Percentiles rank a stretch among this genome's conserved stretches.
Evolutionary conservation across 2,888 invertebrate genomes (phyloP).

Genomic region (Lasioglossum zephyrum): DNA sequence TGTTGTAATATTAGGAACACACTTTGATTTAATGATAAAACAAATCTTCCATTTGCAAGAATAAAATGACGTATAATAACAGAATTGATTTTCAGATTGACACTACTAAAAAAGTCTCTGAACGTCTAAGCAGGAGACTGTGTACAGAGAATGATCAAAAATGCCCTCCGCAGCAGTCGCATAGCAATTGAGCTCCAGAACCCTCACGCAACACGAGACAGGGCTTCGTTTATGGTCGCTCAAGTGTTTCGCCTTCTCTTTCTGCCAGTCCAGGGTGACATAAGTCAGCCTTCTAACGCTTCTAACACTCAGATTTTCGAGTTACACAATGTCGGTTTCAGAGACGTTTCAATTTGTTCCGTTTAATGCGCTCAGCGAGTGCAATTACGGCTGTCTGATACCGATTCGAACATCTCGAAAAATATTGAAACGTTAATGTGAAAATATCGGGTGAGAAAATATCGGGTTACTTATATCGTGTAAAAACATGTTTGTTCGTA

Average conservation of each 20-base stretch:
- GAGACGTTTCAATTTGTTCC: background rate
- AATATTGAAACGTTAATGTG: background rate
- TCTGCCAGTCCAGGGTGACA: background rate
- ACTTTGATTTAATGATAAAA: background rate
- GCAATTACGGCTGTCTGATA: background rate
- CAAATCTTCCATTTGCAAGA: background rate
- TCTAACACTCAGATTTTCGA: background rate
- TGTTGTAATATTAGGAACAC: too few species aligned
- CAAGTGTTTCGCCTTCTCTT: background rate
- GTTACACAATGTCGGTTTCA: background rate
- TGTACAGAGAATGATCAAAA: background rate
- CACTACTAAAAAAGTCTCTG: background rate
- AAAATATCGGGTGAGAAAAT: too few species aligned
- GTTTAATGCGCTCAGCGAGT: background rate
- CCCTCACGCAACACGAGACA: background rate
- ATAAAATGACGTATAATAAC: background rate
- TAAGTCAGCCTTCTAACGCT: background rate
- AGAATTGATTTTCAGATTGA: background rate
- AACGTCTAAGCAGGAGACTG: background rate
- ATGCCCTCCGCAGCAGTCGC: background rate
- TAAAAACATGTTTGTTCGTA: too few species aligned
- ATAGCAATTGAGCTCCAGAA: background rate
- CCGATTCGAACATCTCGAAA: background rate
- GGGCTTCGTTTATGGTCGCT: background rate
- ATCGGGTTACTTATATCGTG: too few species aligned